Conservation (phyloP, 2,113 vertebrate species). For the Dinomys branickii region DNA sequence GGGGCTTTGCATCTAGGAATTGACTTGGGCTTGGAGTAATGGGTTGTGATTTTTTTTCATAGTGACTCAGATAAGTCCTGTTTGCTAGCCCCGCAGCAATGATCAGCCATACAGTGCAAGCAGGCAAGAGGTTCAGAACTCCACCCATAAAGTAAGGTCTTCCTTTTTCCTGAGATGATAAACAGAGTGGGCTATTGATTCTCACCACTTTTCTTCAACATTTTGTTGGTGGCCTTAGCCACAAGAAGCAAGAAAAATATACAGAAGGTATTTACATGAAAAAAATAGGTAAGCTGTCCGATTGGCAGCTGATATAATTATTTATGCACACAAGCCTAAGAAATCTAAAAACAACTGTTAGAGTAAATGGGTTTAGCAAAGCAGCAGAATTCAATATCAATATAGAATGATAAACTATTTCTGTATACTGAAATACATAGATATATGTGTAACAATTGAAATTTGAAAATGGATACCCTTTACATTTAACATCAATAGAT, state of each 20-base stretch:
- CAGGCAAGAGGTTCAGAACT: neutral
- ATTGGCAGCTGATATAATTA: neutral
- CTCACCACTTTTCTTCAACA: neutral
- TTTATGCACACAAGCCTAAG: neutral
- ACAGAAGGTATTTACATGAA: neutral
- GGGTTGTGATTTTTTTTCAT: neutral
- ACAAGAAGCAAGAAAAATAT: slow-evolving; percentile 15
- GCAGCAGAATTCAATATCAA: neutral
- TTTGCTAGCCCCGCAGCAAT: neutral
- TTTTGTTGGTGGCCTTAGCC: neutral
- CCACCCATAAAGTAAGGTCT: neutral
- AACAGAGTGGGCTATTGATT: neutral
- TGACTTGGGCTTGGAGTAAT: neutral
- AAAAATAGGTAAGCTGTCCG: neutral
- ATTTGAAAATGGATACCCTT: neutral
- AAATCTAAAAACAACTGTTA: neutral
- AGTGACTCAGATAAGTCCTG: neutral
- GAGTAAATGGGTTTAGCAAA: neutral
- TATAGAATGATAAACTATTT: neutral
- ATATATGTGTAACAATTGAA: neutral
- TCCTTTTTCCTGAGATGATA: neutral
- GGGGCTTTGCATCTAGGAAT: neutral
- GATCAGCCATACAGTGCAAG: neutral
- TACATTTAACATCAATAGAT: neutral
- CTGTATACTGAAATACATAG: neutral